These are phyloP conservation scores for Malurus melanocephalus DNA, from an alignment of 2,113 vertebrate genomes.

Conservation along the genomic window DNA sequence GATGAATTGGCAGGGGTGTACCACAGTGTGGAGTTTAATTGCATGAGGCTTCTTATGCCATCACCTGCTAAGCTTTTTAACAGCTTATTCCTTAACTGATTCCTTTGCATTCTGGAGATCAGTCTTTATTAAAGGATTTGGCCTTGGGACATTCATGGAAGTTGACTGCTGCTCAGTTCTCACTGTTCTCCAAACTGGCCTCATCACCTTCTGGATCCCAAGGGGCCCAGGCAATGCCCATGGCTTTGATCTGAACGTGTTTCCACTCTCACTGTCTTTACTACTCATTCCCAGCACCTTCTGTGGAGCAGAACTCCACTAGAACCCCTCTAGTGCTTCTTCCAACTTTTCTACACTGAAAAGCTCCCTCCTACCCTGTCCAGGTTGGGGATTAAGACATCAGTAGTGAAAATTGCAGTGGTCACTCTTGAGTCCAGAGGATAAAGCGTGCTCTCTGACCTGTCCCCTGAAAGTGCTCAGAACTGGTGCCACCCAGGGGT, in stretches of 20 bases:
- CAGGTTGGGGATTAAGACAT: neutral
- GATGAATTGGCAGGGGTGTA: conserved; percentile 39
- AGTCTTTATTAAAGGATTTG: conserved; percentile 24
- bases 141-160: neutral
- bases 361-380: neutral
- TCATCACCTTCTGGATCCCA: neutral
- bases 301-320: neutral
- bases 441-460: neutral
- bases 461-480: neutral
- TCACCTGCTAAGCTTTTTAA: conserved; percentile 48
- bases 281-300: neutral
- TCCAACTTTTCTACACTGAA: neutral
- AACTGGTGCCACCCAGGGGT: neutral
- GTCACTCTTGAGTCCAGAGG: neutral
- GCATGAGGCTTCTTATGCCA: conserved; percentile 34
- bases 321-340: neutral
- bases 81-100: conserved; percentile 50
- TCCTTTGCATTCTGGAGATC: conserved; percentile 27
- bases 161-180: neutral
- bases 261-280: neutral
- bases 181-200: neutral
- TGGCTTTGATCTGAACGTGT: neutral
- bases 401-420: neutral
- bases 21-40: conserved; percentile 46
- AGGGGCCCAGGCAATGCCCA: neutral